Base-by-base conservation (phyloP, 2,113 vertebrate species). In the Halichoeres trimaculatus region DNA sequence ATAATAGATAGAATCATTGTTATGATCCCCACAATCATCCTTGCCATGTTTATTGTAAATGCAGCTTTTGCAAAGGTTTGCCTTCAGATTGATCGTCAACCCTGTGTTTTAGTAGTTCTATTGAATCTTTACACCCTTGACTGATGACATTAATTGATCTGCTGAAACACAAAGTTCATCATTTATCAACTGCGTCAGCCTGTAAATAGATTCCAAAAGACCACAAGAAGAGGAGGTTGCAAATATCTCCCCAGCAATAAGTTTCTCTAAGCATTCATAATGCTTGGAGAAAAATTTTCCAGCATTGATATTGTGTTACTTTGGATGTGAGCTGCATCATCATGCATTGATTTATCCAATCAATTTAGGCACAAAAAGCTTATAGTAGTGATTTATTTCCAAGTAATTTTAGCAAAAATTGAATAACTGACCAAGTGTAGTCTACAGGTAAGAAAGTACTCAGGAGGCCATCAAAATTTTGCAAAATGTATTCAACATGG, bases 131-230 rank as follows among this genome's bases (percentile, higher is more conserved):
- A 62, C 50, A 77, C 79, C 72, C 68, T 41, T 61, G 63, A 66
- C 65, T 64, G 45, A 64, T 8, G 34, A 72, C 54, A 76, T 56
- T 68, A 75, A 89, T 89, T 88, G 81, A 91, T 86, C 57, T 40
- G 41, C 58, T 58, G 40, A 56, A 76, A 61, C 64, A 59, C 22
- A 54, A 76, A 85, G 80, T 90, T 89, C 78, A 85, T 88, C 59
- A 75, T 76, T 54, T 56, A 60, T 57, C 68, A 74, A 67, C 52
- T 56, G 61, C 58, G 75, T 81, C 57, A 82, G 61, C 56, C 41
- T 69, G 19, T 55, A 40, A 74, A 80, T 76, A 17, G 79, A 80
- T 86, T 89, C 6, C 63, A 52, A 12, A 47, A 82, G 73, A 84
- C 77, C 63, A 35, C 72, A 68, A 19, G 63, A n/a, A 43, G 54